These are phyloP conservation scores for Cerastis leucographa DNA, from an alignment of 2,888 invertebrate species.

Conservation along the genomic window DNA sequence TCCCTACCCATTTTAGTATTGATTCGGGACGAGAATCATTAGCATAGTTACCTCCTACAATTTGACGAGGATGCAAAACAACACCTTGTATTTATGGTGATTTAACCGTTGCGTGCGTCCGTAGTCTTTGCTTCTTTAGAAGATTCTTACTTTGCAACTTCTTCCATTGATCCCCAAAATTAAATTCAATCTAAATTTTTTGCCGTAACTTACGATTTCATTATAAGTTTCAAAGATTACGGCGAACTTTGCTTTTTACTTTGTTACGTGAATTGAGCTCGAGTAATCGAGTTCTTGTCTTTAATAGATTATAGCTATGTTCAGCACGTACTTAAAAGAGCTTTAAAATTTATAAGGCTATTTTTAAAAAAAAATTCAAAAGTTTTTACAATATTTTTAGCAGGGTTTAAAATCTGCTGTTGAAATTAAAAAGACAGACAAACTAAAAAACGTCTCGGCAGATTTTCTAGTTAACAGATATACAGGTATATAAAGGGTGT, in stretches of 20 bases:
- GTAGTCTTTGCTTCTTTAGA: neutral
- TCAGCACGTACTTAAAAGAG: conserved; percentile 1
- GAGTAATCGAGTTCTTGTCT: conserved; percentile 41
- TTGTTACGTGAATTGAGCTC: conserved; percentile 31
- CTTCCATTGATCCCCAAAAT: conserved; percentile 28
- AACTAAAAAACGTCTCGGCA: neutral
- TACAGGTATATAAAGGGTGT: no score
- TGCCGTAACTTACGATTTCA: conserved; percentile 58
- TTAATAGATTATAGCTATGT: conserved; percentile 35
- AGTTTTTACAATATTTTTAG: neutral
- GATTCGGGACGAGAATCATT: no score
- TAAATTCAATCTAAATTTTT: conserved; percentile 52
- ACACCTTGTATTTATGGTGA: no score
- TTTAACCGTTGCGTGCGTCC: neutral
- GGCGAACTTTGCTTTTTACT: conserved; percentile 50
- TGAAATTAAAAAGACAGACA: neutral
- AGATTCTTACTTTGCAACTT: conserved; percentile 4
- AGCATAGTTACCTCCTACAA: no score
- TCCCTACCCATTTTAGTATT: no score
- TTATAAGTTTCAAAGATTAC: conserved; percentile 60
- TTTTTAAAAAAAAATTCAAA: neutral
- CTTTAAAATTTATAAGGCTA: conserved; percentile 10
- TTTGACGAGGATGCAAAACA: no score
- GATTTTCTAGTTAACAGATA: neutral
- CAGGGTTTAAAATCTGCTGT: no score